Evolutionary conservation across 2,888 invertebrate genomes (phyloP).

Genomic region (Villa cingulata): DNA sequence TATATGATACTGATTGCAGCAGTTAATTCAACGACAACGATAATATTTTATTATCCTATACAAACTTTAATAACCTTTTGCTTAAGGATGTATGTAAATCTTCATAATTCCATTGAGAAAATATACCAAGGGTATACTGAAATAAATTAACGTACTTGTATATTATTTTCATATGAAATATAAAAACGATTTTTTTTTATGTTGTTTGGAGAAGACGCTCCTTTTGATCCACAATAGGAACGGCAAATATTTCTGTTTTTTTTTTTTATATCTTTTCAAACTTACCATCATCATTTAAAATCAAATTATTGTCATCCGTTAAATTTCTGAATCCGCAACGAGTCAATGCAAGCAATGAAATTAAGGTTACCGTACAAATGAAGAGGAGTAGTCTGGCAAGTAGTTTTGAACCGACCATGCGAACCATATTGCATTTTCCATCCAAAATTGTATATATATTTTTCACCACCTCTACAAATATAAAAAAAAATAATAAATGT

Average conservation of each 20-base stretch:
- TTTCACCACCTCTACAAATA: not conserved
- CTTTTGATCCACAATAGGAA: too few relatives aligned
- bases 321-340: conserved; percentile 31
- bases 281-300: conserved; percentile 17
- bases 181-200: too few relatives aligned
- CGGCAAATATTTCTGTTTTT: not conserved
- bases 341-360: conserved; percentile 28
- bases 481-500: not conserved
- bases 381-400: conserved; percentile 29
- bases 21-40: too few relatives aligned
- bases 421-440: conserved; percentile 18
- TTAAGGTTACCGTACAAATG: conserved; percentile 27
- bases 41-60: too few relatives aligned
- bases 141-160: too few relatives aligned
- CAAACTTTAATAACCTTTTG: too few relatives aligned
- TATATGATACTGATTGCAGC: too few relatives aligned
- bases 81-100: too few relatives aligned
- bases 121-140: too few relatives aligned
- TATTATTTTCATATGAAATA: too few relatives aligned
- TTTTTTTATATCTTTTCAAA: not conserved
- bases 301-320: conserved; percentile 18
- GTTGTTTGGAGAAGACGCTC: too few relatives aligned
- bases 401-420: conserved; percentile 27
- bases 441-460: conserved; percentile 1
- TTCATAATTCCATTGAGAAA: too few relatives aligned